Conservation (phyloP, 2,888 invertebrate genomes). For the Geophilus truncorum region DNA sequence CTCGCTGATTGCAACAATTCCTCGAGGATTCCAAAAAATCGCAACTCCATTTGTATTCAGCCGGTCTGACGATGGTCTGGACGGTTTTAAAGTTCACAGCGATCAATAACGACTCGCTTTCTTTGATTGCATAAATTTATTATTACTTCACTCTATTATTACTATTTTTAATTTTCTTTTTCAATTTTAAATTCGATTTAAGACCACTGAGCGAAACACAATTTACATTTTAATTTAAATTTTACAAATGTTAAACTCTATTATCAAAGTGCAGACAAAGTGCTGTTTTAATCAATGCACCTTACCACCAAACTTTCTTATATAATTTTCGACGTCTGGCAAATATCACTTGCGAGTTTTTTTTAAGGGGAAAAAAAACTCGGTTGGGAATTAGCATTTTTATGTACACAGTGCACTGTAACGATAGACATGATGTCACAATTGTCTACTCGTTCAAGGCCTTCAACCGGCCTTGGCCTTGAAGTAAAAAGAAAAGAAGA, state of each 20-base stretch:
- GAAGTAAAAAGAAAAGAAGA: constrained; percentile 1
- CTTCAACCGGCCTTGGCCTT: constrained; percentile 19
- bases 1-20: constrained; percentile 13
- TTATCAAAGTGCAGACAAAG: not conserved
- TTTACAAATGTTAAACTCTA: not conserved
- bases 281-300: too few relatives aligned
- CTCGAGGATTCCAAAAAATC: not conserved
- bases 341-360: not conserved
- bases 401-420: not conserved
- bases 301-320: too few relatives aligned
- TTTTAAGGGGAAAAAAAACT: not conserved
- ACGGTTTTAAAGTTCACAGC: not conserved
- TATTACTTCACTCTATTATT: not conserved
- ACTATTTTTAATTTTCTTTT: not conserved
- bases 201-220: not conserved
- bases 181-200: too few relatives aligned
- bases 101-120: not conserved
- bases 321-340: too few relatives aligned
- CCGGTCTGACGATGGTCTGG: not conserved
- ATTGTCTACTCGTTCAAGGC: constrained; percentile 11
- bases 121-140: not conserved
- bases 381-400: not conserved
- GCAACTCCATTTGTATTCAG: constrained; percentile 3
- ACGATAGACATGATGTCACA: not conserved
- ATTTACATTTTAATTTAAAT: not conserved